phyloP scores from a whole-genome alignment of 92 coral and sea anemone genomes.

The Blastomussa wellsi region DNA sequence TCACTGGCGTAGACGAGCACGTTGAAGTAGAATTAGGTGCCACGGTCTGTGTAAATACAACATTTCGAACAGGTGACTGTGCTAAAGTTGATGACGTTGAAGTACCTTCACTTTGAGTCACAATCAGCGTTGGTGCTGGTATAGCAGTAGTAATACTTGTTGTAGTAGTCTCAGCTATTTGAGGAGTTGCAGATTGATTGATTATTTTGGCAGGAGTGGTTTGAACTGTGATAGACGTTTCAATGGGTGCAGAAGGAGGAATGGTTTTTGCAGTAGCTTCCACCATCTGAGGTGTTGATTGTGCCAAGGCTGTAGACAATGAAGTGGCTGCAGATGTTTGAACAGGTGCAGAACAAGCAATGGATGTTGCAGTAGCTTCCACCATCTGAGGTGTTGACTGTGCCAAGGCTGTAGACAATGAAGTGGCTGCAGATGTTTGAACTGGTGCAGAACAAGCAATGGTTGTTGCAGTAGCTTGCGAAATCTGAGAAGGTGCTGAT shows the following conservation, averaged over 20 bases:
- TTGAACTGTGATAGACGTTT: not conserved
- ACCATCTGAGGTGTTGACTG: not conserved
- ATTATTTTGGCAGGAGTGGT: not conserved
- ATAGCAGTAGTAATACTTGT: not conserved
- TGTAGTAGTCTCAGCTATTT: not conserved
- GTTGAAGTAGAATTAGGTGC: not conserved
- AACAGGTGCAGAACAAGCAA: not conserved
- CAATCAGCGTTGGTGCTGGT: not conserved
- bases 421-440: conserved; percentile 2
- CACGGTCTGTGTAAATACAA: not conserved
- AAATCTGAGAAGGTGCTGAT: not conserved
- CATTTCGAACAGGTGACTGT: not conserved
- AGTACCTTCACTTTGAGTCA: conserved; percentile 8
- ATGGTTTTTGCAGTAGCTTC: not conserved
- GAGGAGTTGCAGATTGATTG: not conserved
- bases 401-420: not conserved
- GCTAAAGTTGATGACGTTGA: not conserved
- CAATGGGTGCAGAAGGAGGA: not conserved
- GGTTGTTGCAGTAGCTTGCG: not conserved
- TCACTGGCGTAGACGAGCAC: not conserved
- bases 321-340: not conserved
- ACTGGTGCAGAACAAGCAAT: not conserved
- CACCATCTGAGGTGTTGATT: not conserved
- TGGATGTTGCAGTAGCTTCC: not conserved
- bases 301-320: not conserved